These are phyloP conservation scores for Ctenicera cuprea DNA, from an alignment of 2,888 invertebrate genomes.

Conservation along the genomic window DNA sequence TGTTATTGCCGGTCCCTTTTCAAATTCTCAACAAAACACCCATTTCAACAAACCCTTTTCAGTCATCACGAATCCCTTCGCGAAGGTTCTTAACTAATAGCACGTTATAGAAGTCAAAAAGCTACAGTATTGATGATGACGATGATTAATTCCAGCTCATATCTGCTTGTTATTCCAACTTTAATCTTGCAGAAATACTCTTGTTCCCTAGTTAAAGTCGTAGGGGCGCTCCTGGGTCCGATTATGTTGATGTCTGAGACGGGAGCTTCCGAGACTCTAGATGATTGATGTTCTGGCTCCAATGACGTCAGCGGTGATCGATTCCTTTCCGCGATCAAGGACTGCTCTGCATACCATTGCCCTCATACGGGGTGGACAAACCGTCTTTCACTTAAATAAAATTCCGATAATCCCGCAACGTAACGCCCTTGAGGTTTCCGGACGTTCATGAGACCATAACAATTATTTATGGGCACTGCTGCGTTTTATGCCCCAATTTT, in stretches of 20 bases:
- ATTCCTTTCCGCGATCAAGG: constrained; percentile 10
- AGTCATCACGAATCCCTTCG: not conserved
- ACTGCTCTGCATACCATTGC: not conserved
- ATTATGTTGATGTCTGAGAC: constrained; percentile 27
- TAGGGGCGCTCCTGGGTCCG: constrained; percentile 14
- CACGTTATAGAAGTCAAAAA: not conserved
- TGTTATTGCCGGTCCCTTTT: not conserved
- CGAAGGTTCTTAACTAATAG: not conserved
- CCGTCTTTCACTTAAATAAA: constrained; percentile 17
- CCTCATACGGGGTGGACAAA: not conserved
- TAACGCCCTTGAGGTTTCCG: constrained; percentile 33
- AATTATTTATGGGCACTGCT: constrained; percentile 58
- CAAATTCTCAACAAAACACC: not conserved
- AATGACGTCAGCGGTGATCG: constrained; percentile 32
- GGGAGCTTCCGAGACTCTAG: constrained; percentile 22
- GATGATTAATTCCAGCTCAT: constrained; percentile 9
- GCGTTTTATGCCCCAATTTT: constrained; percentile 58
- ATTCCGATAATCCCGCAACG: constrained; percentile 22
- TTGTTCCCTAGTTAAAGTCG: constrained; percentile 4
- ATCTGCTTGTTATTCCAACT: constrained; percentile 8
- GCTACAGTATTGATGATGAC: not conserved
- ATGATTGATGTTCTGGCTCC: constrained; percentile 32
- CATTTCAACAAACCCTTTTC: constrained; percentile 8
- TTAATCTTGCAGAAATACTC: constrained; percentile 10
- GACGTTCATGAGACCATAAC: constrained; percentile 53